Evolutionary conservation across 2,113 vertebrate species (phyloP), one percentile per base, ranked within the genome.

Genomic region (Chloropsis cyanopogon): DNA sequence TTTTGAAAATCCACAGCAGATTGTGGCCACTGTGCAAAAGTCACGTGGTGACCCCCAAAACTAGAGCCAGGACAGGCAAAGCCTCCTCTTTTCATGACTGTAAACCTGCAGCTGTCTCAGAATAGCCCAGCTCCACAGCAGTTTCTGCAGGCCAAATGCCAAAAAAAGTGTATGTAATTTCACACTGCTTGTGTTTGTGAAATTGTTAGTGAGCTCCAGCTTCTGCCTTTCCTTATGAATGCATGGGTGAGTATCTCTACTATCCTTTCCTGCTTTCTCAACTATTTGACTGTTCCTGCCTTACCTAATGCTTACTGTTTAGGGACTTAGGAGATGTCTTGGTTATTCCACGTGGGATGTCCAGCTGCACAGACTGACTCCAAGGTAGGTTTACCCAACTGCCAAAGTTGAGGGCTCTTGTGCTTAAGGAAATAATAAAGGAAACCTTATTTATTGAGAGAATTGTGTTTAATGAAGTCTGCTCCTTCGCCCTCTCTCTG

Each of bases 111-210:
- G 14, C 22, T 69, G 5, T 31, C 25, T 61, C 33, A 23, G 16
- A 49, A 29, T 12, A 49, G 13, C 42, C 24, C 10, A 19, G 8
- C 39, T 94, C 52, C 19, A 44, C 24, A 86, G 37, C 10, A 44
- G 11, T 57, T 75, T 49, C 7, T 66, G 31, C 37, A 57, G 24
- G 49, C 16, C 3, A 56, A 35, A 53, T 22, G 24, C 11, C 3
- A 1, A 3, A 60, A 60, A 14, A 35, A 1, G 2, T 14, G 1
- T 29, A 0, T 3, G 0, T 72, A 10, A 25, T 61, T 65, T 47
- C 50, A 65, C 19, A 6, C 5, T 35, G 8, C 14, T 4, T 17
- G 28, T 5, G 1, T 41, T 54, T 20, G 35, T 53, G 22, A 49
- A 61, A 4, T 47, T 9, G 4, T 29, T 41, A 8, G 20, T 31